Conservation (phyloP, 2,113 vertebrate genomes). For the Phyllostomus hastatus region DNA sequence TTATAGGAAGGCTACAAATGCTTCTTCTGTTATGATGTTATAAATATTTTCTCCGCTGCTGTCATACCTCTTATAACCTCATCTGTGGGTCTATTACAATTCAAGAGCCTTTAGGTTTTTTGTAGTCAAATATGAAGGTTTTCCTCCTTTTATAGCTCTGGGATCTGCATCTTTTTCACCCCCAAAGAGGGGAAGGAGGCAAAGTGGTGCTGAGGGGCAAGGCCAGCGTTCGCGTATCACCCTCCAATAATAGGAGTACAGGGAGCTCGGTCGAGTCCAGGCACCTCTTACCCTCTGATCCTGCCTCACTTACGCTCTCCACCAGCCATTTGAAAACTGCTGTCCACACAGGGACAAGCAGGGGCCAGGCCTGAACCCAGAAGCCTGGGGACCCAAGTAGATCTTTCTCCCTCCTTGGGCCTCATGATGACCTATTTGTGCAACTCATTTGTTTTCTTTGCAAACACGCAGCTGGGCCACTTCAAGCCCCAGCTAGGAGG, state of each 20-base stretch:
- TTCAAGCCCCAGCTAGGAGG: neutral
- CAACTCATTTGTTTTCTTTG: neutral
- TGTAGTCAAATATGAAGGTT: neutral
- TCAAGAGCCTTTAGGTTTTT: neutral
- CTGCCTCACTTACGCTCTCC: neutral
- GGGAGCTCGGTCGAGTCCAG: neutral
- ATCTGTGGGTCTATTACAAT: neutral
- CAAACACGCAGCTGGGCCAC: neutral
- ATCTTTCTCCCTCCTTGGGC: neutral
- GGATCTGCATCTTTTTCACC: neutral
- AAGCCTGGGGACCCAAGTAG: neutral
- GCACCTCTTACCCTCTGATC: neutral
- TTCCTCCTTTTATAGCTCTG: neutral
- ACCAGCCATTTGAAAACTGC: neutral
- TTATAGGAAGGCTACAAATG: neutral
- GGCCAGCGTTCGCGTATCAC: neutral
- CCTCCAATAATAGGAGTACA: neutral
- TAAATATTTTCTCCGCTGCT: neutral
- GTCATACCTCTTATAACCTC: neutral
- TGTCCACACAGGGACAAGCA: neutral
- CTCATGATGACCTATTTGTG: neutral
- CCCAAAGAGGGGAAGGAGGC: neutral
- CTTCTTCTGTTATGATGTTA: neutral
- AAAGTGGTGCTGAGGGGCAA: no score
- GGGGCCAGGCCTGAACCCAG: neutral